A percentile compares a stretch with the other conserved stretches of the same genome.
Conservation (phyloP, 2,888 invertebrate species). For the Dysmachus trigonus region DNA sequence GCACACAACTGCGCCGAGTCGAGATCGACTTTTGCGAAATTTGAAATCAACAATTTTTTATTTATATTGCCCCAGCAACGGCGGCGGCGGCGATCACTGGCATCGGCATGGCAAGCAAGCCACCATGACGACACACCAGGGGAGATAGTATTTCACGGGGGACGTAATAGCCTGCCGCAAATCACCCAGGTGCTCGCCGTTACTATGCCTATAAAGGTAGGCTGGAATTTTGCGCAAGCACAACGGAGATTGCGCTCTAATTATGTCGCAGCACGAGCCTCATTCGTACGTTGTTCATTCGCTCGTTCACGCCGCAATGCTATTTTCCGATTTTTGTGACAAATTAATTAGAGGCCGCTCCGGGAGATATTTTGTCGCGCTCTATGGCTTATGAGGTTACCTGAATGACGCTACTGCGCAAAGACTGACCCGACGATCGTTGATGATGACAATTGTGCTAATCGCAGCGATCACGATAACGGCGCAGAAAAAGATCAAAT, state of each 20-base stretch:
- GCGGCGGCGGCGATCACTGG: neutral
- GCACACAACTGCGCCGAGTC: neutral
- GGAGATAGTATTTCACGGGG: neutral
- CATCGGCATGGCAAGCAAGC: neutral
- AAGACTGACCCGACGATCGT: neutral
- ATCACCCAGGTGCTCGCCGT: neutral
- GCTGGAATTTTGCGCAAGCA: neutral
- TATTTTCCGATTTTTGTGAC: neutral
- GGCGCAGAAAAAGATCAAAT: slow-evolving; percentile 1
- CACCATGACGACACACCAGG: neutral
- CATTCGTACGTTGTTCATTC: neutral
- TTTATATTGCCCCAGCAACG: neutral
- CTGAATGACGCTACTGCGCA: neutral
- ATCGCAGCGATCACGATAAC: neutral
- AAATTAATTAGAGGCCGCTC: slow-evolving; percentile 25
- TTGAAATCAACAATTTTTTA: neutral
- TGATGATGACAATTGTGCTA: neutral
- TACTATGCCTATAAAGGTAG: neutral
- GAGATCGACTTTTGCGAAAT: neutral
- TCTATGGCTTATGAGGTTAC: slow-evolving; percentile 34
- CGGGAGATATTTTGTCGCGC: slow-evolving; percentile 10
- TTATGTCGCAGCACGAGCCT: slow-evolving; percentile 8
- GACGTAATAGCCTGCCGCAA: neutral
- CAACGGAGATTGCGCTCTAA: slow-evolving; percentile 1
- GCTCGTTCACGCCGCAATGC: neutral